Evolutionary conservation across 2,888 invertebrate species (phyloP), one percentile per base, ranked within the genome.

Genomic region (Aricia artaxerxes): DNA sequence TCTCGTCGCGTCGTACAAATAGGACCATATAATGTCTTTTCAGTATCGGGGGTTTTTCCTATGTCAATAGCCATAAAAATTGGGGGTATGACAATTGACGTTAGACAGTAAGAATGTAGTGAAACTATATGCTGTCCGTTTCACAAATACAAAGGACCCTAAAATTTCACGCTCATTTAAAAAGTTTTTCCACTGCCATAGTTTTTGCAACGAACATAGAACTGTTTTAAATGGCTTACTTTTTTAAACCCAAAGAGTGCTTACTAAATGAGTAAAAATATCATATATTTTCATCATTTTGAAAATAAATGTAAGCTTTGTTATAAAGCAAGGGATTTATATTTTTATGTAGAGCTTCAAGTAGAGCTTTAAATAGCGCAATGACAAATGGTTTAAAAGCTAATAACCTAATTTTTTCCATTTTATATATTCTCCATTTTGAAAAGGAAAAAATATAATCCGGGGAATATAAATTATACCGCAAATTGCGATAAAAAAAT

Each of bases 131-230:
- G 7, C 44, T 9, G 9, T 13, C 35, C 69, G 9, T 11, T 11
- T 69, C 11, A 69, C 24, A 31, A 64, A 9, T 9, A 7, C 11
- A 35, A 61, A n/a, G 1, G 2, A 44, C 44, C 9, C 0, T 1
- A 35, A 69, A 69, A 64, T 31, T 11, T 69, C n/a, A 1, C 13
- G 5, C 13, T 4, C 13, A 9, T 11, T 11, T 3, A 64, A 64
- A 69, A 13, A 69, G 69, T 13, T 69, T 69, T 13, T 64, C 64
- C 64, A 69, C 69, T 69, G 69, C 69, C 31, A 69, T 13, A 11
- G 35, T 69, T 69, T 69, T 35, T 13, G 35, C 13, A 4, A 35
- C 35, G 64, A 64, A 35, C 11, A 35, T 69, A 11, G 11, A 69
- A 69, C 69, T 61, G 24, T 31, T 69, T 69, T 35, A 11, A 69